These are phyloP conservation scores for Acipenser transmontanus DNA, from an alignment of 2,797 vertebrate species.

Conservation along the genomic window DNA sequence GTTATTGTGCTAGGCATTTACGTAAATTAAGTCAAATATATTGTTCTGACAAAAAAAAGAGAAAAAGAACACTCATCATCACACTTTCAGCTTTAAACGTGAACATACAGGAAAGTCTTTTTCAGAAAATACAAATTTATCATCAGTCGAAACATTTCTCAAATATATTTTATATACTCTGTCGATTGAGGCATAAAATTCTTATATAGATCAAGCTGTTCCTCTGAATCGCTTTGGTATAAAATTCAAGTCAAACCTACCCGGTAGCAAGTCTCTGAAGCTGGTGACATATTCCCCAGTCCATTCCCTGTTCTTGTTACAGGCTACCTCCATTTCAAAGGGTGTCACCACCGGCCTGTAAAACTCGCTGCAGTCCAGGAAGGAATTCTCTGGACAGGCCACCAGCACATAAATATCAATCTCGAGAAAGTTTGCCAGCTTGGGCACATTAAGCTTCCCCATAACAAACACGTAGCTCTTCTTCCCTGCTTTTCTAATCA, in stretches of 20 bases:
- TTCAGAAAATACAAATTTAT: no score
- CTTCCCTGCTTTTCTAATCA: conserved; percentile 72
- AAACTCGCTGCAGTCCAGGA: conserved; percentile 74
- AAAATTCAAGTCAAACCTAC: conserved; percentile 42
- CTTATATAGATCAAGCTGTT: no score
- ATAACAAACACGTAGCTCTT: conserved; percentile 86
- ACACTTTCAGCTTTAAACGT: no score
- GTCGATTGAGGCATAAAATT: no score
- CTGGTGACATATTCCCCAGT: conserved; percentile 78
- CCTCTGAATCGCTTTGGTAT: no score
- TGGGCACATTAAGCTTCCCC: conserved; percentile 87
- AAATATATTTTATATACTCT: no score
- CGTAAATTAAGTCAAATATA: no score
- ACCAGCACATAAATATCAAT: conserved; percentile 88
- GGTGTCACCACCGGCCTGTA: conserved; percentile 80
- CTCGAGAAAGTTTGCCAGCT: conserved; percentile 90
- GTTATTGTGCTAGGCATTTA: no score
- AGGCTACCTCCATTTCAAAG: conserved; percentile 90
- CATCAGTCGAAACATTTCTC: no score
- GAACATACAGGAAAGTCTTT: no score
- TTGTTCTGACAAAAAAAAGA: no score
- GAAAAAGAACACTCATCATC: no score
- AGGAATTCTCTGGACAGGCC: conserved; percentile 82
- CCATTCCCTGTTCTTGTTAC: conserved; percentile 83
- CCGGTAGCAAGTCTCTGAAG: conserved; percentile 81